A percentile compares a stretch with the other conserved stretches of the same genome.
phyloP scores from a whole-genome alignment of 1,140 invertebrate genomes.

The Olivierus martensii region DNA sequence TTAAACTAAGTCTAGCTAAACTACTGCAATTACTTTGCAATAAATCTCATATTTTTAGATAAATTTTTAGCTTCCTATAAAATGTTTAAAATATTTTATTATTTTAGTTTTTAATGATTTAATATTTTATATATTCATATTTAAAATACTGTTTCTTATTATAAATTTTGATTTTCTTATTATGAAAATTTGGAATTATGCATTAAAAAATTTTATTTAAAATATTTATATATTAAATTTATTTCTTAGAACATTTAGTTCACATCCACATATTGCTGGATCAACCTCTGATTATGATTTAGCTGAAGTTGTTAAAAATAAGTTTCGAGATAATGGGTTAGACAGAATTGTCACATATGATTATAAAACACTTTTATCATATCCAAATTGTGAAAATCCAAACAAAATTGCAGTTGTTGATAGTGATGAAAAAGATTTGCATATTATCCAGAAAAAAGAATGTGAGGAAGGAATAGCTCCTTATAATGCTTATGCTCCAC shows the following conservation, averaged over 20 bases:
- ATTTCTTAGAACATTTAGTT: slow-evolving; percentile 20
- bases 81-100: too few relatives aligned
- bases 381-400: slow-evolving; percentile 15
- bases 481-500: slow-evolving; percentile 18
- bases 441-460: background rate
- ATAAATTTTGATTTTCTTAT: too few relatives aligned
- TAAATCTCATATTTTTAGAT: too few relatives aligned
- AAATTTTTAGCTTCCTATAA: too few relatives aligned
- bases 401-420: slow-evolving; percentile 19
- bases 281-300: slow-evolving; percentile 18
- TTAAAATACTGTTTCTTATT: too few relatives aligned
- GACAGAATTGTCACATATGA: slow-evolving; percentile 18
- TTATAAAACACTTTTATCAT: slow-evolving; percentile 21
- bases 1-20: too few relatives aligned
- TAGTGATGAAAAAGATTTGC: slow-evolving; percentile 1
- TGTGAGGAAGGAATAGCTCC: slow-evolving; percentile 1
- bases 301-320: slow-evolving; percentile 15
- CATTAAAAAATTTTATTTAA: too few relatives aligned
- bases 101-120: too few relatives aligned
- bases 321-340: slow-evolving; percentile 18
- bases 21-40: too few relatives aligned
- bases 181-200: too few relatives aligned
- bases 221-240: background rate
- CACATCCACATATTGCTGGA: slow-evolving; percentile 18
- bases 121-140: too few relatives aligned